Evolutionary conservation across 2,888 invertebrate species (phyloP), one percentile per base, ranked within the genome.

Genomic region (Tillus elongatus): DNA sequence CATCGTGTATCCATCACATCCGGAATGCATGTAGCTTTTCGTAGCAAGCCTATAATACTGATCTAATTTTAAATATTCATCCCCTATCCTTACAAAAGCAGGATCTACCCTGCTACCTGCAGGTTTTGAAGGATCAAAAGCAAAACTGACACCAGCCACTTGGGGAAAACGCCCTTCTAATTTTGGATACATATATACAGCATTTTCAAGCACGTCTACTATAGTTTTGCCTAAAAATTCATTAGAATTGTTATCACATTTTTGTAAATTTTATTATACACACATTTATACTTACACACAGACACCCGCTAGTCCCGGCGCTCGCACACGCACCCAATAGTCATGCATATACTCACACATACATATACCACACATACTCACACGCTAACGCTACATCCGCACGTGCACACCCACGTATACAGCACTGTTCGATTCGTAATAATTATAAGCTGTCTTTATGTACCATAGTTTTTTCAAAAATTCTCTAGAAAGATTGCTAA

Each of bases 121-220:
- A 0, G 82, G 78, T 58, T 77, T 75, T 1, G 69, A 58, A 0
- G 83, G 82, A 64, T 84, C 79, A 61, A 85, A 85, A 0, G 79
- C 82, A 64, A 85, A 86, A 36, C 77, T 76, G 3, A 84, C 63
- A 2, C 86, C 86, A 0, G 88, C 79, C 24, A 87, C 81, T 69
- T 90, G 90, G 0, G 89, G 88, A 60, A 92, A 92, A 46, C 91
- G 64, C 1, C 91, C 91, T 61, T 91, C 91, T 13, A 90, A 64
- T 52, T 82, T 84, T 0, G 92, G 92, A 63, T 86, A 91, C 58
- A 83, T 80, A 43, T 77, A 78, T 14, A 92, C 90, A 0, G 84
- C 75, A 58, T 92, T 92, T 63, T 92, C 92, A 36, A 92, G 58
- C 0, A 81, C 80, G 37, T 74, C 71, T 46, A 86, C 63, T 11